Evolutionary conservation across 1,140 invertebrate genomes (phyloP), one percentile per base, ranked within the genome.

Genomic region (Telenomus remus): DNA sequence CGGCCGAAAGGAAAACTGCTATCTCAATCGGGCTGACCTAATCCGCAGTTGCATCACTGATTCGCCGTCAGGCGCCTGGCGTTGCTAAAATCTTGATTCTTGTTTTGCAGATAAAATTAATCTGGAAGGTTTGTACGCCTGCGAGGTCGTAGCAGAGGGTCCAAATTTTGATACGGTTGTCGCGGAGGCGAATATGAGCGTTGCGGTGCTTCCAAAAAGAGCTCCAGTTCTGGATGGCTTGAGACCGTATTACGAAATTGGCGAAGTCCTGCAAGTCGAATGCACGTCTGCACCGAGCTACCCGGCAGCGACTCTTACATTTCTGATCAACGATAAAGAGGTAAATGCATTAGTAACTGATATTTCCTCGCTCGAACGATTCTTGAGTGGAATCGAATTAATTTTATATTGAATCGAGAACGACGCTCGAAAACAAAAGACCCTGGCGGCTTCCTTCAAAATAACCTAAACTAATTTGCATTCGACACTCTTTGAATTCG

Each of bases 261-360:
- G 93, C 3, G 94, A 95, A 80, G 85, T 91, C 19, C 88, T 96
- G 33, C 86, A 90, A 78, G 94, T 92, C 35, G 94, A 94, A 83
- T 96, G 95, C 85, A 92, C 91, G 34, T 93, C 94, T 9, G 90
- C 91, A 11, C 91, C 92, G 0, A 94, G 94, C 48, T 88, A 92
- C 57, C 94, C 94, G 5, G 89, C 92, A 1, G 90, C 92, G 12
- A 89, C 91, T 44, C 89, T 95, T 27, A 90, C 90, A 16, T 94
- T 95, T 88, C 90, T 91, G 78, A 90, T 95, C 78, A 96, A 95
- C 80, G 91, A 92, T 77, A 87, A 91, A 76, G 90, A 91, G 88
- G 94, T 95, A 89, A 93, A 78, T 69, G 42, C 43, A 66, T 43
- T 57, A 65, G 47, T 63, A 34, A 65, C 49, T 54, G 60, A 65